Evolutionary conservation across 2,113 vertebrate genomes (phyloP).

Genomic region (Laterallus jamaicensis): DNA sequence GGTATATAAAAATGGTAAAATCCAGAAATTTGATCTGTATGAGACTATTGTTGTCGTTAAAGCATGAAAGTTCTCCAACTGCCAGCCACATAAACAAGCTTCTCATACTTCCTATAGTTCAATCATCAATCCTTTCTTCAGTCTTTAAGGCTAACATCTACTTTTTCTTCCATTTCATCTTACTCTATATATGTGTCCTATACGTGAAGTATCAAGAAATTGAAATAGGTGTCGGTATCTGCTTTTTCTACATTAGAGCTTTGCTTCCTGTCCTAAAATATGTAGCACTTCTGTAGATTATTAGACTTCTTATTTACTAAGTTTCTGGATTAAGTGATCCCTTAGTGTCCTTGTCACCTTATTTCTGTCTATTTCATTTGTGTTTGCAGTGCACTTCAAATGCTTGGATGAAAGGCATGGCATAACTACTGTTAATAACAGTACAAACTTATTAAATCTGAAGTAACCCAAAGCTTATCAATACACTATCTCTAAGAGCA

Average conservation of each 20-base stretch:
- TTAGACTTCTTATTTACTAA: not conserved
- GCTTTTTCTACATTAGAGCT: not conserved
- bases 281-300: not conserved
- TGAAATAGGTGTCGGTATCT: not conserved
- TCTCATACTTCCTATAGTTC: conserved; percentile 14
- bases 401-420: not conserved
- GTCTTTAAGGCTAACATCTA: not conserved
- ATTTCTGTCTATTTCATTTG: not conserved
- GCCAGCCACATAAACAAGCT: conserved; percentile 27
- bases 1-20: not conserved
- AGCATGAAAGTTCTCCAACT: conserved; percentile 23
- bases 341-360: not conserved
- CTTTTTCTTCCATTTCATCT: conserved; percentile 18
- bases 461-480: not conserved
- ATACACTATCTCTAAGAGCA: not conserved
- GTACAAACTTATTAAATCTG: not conserved
- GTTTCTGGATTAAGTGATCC: not conserved
- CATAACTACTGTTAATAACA: not conserved
- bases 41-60: conserved; percentile 26
- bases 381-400: not conserved
- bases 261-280: not conserved
- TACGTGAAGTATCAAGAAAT: not conserved
- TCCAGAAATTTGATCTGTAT: conserved; percentile 7
- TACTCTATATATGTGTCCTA: not conserved
- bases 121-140: not conserved